Base-by-base conservation (phyloP, 2,888 invertebrate species). In the Melanostoma scalare region DNA sequence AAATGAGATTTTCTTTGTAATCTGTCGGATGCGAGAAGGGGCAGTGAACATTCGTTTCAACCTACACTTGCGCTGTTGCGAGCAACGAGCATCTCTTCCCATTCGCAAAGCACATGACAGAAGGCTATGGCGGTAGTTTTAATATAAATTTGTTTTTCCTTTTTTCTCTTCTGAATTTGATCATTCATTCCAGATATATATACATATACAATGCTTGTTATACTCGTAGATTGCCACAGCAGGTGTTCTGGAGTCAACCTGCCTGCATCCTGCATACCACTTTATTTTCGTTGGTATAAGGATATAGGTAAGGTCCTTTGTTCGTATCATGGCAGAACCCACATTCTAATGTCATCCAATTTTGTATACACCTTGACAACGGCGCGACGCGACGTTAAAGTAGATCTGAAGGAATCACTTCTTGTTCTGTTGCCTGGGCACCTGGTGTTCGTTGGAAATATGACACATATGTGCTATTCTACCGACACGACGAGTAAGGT, bases 41-140 rank as follows among this genome's bases (percentile, higher is more conserved):
- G 68, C 53, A 63, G 31, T 30, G 52, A 67, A 78, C 67, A 73
- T 52, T 35, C 67, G 63, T 79, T 74, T 79, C 77, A 68, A 63
- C 68, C 53, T 58, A 73, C 68, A 63, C 63, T 46, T 78, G 82
- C 82, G 82, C 82, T 6, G 30, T 72, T n/a, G 8, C 38, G 6
- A 42, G 20, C 3, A 6, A 42, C 33, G 20, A 20, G 44, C 40
- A 73, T 68, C 67, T 68, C 67, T 33, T 48, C 46, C 20, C 20
- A 20, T 20, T 20, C 20, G 20, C 20, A 20, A 1, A 20, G 20
- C 20, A 20, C 20, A 20, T 20, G 55, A 46, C 52, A 58, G 60
- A 75, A 75, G 75, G 68, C 75, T 68, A 38, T 68, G 35, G 58
- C 67, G 20, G 20, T 20, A 20, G 20, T 20, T 20, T 20, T 20